These are phyloP conservation scores for Apaloderma vittatum DNA, from an alignment of 2,113 vertebrate genomes.

Conservation along the genomic window DNA sequence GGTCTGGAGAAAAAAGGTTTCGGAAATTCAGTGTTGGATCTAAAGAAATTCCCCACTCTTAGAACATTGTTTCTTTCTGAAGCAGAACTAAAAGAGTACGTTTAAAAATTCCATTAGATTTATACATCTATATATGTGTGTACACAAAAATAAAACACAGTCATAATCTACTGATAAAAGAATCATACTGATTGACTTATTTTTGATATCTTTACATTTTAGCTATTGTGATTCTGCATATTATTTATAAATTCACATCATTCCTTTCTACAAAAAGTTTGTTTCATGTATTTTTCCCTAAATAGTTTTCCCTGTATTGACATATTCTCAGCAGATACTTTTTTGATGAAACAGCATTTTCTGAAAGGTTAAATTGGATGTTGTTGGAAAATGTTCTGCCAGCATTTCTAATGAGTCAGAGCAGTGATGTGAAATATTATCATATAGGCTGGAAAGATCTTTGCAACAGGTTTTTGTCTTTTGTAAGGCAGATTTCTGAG, in stretches of 20 bases:
- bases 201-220: background rate
- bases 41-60: background rate
- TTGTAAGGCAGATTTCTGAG: background rate
- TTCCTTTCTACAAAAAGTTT: background rate
- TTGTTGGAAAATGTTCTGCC: conserved; percentile 13
- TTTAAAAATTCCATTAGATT: background rate
- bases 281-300: background rate
- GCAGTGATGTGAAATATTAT: conserved; percentile 1
- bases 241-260: background rate
- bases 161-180: background rate
- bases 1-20: background rate
- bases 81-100: background rate
- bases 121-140: rapidly evolving
- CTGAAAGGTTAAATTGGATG: conserved; percentile 34
- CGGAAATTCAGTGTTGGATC: background rate
- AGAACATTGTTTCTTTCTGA: background rate
- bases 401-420: conserved; percentile 34
- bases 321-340: background rate
- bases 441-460: background rate
- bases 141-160: background rate
- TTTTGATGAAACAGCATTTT: conserved; percentile 22
- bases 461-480: background rate
- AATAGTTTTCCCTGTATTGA: background rate
- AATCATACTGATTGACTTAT: background rate
- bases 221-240: background rate